A percentile compares a stretch with the other conserved stretches of the same genome.
phyloP scores from a whole-genome alignment of 2,797 vertebrate genomes.

The Typhlichthys subterraneus region DNA sequence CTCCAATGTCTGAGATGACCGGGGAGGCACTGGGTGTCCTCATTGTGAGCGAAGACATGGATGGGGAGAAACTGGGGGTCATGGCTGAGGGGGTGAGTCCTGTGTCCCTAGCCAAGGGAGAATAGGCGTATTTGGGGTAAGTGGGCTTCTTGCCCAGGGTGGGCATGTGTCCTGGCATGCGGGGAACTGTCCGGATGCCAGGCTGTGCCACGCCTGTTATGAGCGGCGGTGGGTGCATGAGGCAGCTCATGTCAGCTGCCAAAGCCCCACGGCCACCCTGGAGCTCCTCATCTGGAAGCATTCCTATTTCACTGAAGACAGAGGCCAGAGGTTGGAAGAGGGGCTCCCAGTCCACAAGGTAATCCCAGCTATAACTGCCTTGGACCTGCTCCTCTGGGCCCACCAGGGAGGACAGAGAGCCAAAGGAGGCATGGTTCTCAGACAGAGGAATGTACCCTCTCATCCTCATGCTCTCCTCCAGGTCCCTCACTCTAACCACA shows the following conservation, averaged over 20 bases:
- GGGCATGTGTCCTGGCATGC: constrained; percentile 68
- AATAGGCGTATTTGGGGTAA: constrained; percentile 74
- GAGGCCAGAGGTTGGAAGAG: constrained; percentile 85
- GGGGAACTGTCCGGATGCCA: constrained; percentile 84
- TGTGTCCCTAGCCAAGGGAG: constrained; percentile 74
- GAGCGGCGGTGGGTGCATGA: constrained; percentile 86
- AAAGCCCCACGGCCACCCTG: constrained; percentile 62
- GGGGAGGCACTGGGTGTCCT: constrained; percentile 81
- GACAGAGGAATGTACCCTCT: constrained; percentile 68
- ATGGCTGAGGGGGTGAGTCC: constrained; percentile 79
- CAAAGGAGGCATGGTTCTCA: constrained; percentile 54
- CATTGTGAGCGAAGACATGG: constrained; percentile 82
- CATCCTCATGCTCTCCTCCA: constrained; percentile 60
- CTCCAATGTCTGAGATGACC: constrained; percentile 71
- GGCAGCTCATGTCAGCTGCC: constrained; percentile 73
- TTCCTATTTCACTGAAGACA: constrained; percentile 87
- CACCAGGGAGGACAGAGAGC: constrained; percentile 67
- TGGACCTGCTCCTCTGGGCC: constrained; percentile 66
- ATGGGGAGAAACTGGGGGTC: constrained; percentile 86
- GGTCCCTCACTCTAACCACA: constrained; percentile 58
- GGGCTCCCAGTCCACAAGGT: constrained; percentile 85
- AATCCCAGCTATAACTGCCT: constrained; percentile 78
- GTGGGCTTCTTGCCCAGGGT: constrained; percentile 63
- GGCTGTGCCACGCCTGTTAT: constrained; percentile 88
- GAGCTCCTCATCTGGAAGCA: constrained; percentile 85